phyloP scores from a whole-genome alignment of 2,113 vertebrate species.

The Peucedramus taeniatus region DNA sequence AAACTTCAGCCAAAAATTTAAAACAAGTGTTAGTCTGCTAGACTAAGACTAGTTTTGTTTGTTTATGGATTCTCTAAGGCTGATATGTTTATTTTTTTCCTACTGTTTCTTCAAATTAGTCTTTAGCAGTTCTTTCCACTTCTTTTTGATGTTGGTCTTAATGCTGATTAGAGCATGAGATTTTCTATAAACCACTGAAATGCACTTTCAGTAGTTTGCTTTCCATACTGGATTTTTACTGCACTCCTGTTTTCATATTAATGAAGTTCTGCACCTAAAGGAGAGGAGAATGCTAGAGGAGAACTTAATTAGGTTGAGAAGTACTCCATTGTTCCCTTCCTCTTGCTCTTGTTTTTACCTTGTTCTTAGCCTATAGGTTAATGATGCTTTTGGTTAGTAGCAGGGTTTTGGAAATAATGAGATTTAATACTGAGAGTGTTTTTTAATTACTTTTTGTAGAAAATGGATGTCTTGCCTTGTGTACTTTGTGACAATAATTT shows the following conservation, averaged over 20 bases:
- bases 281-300: neutral
- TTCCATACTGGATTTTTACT: neutral
- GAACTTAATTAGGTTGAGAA: neutral
- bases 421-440: neutral
- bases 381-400: neutral
- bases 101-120: neutral
- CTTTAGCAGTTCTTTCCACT: neutral
- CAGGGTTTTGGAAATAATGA: neutral
- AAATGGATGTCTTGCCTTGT: neutral
- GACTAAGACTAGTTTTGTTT: neutral
- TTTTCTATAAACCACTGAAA: neutral
- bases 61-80: neutral
- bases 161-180: neutral
- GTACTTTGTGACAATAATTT: neutral
- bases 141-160: neutral
- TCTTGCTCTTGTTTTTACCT: neutral
- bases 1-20: neutral
- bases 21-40: neutral
- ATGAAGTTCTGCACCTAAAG: neutral
- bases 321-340: neutral
- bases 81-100: neutral
- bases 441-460: neutral
- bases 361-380: neutral
- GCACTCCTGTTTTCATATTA: neutral
- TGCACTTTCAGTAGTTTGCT: neutral